Percentiles rank a stretch among this genome's conserved stretches.
Evolutionary conservation across 2,888 invertebrate species (phyloP).

Genomic region (Elegia similella): DNA sequence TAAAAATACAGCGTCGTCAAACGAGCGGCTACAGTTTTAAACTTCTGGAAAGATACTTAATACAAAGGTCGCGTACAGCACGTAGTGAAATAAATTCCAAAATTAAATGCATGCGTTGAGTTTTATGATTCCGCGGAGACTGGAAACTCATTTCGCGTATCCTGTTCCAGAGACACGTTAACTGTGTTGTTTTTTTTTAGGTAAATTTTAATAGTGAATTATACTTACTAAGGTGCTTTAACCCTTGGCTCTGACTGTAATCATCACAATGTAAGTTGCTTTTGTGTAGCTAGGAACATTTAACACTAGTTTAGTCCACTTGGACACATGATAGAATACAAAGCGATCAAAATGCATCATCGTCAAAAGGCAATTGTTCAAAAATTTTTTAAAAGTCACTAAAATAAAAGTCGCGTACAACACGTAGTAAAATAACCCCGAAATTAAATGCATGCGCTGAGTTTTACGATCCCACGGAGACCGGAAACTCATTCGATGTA

Average conservation of each 20-base stretch:
- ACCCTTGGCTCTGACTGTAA: no score
- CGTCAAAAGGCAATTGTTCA: no score
- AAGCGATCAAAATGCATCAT: no score
- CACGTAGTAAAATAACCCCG: constrained; percentile 46
- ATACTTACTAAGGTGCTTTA: no score
- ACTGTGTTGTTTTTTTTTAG: constrained; percentile 50
- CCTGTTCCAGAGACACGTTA: constrained; percentile 56
- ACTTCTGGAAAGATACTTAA: constrained; percentile 15
- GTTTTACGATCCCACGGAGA: constrained; percentile 62
- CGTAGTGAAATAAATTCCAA: constrained; percentile 50
- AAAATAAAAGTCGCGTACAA: constrained; percentile 20
- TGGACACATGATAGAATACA: no score
- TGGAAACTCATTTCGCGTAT: constrained; percentile 64
- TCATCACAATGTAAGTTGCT: no score
- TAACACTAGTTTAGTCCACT: no score
- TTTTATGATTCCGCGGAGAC: constrained; percentile 62
- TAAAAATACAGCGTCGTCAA: no score
- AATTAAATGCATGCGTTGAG: constrained; percentile 72
- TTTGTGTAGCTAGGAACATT: no score
- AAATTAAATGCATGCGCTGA: constrained; percentile 72
- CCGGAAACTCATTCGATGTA: constrained; percentile 63
- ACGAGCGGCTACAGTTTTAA: neutral
- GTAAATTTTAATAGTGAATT: constrained; percentile 44
- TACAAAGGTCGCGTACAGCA: constrained; percentile 20
- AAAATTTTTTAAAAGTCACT: no score